phyloP scores from a whole-genome alignment of 1,140 invertebrate genomes.

The Apis dorsata region DNA sequence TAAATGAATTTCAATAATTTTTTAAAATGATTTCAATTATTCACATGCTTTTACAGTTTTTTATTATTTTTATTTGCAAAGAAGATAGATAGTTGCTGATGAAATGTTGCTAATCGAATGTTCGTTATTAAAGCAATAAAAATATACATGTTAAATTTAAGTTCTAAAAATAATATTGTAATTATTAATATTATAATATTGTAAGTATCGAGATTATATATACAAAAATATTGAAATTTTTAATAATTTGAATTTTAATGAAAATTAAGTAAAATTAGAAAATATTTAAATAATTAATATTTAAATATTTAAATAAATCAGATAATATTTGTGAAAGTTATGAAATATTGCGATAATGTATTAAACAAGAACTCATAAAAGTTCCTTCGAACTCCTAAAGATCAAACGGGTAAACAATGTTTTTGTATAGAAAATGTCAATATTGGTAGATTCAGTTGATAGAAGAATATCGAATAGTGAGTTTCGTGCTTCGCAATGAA shows the following conservation, averaged over 20 bases:
- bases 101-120: not conserved
- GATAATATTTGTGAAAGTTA: not conserved
- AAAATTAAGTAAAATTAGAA: no score
- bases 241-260: no score
- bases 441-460: not conserved
- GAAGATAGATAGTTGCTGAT: not conserved
- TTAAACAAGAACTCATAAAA: not conserved
- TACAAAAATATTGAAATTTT: no score
- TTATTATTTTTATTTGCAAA: no score
- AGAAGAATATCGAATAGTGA: not conserved
- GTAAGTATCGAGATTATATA: no score
- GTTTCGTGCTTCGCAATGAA: not conserved
- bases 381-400: not conserved
- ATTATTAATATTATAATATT: not conserved
- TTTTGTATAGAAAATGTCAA: not conserved
- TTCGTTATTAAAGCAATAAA: not conserved
- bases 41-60: no score
- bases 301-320: no score
- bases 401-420: not conserved
- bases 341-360: not conserved
- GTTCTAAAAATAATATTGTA: not conserved
- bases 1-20: no score
- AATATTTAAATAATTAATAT: no score
- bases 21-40: no score
- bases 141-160: not conserved